These are phyloP conservation scores for Andinoacara biseriatus DNA, from an alignment of 2,113 vertebrate species.

Conservation along the genomic window DNA sequence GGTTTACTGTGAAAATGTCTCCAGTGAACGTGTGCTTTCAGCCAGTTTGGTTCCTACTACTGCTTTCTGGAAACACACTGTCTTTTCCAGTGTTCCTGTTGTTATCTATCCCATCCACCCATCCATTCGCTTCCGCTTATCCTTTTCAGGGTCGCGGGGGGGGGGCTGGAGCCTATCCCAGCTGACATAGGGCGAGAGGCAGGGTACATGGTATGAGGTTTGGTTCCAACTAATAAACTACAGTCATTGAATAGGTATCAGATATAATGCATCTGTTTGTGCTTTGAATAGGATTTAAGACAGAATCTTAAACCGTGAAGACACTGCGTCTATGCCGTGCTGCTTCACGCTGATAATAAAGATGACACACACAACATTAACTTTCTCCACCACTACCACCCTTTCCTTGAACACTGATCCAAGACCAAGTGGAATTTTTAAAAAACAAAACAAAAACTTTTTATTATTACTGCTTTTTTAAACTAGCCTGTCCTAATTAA, in stretches of 20 bases:
- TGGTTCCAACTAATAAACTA: not conserved
- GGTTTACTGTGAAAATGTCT: not conserved
- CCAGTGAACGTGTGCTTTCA: not conserved
- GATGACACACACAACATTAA: not conserved
- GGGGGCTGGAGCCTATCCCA: too few species aligned
- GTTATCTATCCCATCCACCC: too few species aligned
- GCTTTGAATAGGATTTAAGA: not conserved
- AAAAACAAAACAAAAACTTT: accelerated
- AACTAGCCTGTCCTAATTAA: not conserved
- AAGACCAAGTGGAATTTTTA: not conserved
- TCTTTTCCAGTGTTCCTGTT: not conserved
- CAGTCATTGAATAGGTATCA: not conserved
- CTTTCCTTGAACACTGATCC: not conserved
- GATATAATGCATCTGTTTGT: not conserved
- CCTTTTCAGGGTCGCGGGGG: too few species aligned
- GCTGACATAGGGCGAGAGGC: too few species aligned
- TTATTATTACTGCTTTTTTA: not conserved
- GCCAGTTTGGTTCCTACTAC: not conserved
- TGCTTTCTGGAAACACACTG: too few species aligned
- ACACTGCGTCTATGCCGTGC: not conserved
- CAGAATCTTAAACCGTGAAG: not conserved
- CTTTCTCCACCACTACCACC: not conserved
- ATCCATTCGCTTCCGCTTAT: too few species aligned
- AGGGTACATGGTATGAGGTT: too few species aligned
- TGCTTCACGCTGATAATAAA: not conserved